Evolutionary conservation across 1,140 invertebrate species (phyloP).

Genomic region (Wiebesia pumilae): DNA sequence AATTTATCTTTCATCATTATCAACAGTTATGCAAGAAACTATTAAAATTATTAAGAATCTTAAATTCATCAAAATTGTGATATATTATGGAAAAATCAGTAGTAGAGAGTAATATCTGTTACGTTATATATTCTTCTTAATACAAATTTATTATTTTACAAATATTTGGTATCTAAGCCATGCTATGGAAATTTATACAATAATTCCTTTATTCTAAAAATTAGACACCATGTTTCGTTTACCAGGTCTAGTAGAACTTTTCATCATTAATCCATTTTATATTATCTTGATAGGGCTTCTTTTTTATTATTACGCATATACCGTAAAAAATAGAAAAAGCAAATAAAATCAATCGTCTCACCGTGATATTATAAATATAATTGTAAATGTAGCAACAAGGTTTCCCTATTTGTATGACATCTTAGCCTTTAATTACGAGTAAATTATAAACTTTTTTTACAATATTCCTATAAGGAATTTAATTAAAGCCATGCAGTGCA

Average conservation of each 20-base stretch:
- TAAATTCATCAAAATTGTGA: no score
- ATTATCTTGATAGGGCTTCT: not conserved
- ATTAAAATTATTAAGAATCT: no score
- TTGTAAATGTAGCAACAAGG: not conserved
- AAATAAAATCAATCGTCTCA: not conserved
- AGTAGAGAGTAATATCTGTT: no score
- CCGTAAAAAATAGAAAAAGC: not conserved
- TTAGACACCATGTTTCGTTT: not conserved
- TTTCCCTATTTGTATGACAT: not conserved
- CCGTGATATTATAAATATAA: not conserved
- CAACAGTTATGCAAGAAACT: no score
- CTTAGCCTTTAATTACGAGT: not conserved
- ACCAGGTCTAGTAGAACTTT: not conserved
- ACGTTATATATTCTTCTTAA: no score
- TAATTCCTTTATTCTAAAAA: not conserved
- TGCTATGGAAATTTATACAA: no score
- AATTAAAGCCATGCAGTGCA: no score
- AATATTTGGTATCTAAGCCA: no score
- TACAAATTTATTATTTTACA: no score
- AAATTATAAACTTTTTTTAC: not conserved
- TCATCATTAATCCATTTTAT: not conserved
- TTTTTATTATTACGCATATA: not conserved
- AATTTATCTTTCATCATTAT: not conserved
- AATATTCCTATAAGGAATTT: not conserved
- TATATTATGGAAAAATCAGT: no score